Conservation (phyloP, 2,797 vertebrate species). For the Hyperoplus lanceolatus region DNA sequence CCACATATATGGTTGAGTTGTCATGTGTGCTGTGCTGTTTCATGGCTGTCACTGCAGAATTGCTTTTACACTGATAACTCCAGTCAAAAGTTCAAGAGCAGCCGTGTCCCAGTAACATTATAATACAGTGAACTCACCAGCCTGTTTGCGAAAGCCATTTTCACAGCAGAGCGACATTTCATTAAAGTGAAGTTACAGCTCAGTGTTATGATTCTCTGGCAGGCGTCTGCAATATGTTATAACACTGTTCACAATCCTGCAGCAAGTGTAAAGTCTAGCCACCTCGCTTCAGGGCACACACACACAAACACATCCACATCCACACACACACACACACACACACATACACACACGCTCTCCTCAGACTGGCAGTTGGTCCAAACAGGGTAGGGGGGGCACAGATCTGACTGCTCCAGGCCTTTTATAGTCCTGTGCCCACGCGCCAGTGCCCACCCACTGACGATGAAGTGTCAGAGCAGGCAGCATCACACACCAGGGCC, state of each 20-base stretch:
- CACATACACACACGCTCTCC: neutral
- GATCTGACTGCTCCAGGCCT: constrained; percentile 69
- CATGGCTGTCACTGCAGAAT: constrained; percentile 2
- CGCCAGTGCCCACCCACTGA: constrained; percentile 72
- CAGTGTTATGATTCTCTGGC: constrained; percentile 51
- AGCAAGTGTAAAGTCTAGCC: constrained; percentile 62
- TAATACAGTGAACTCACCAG: neutral
- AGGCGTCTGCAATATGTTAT: constrained; percentile 58
- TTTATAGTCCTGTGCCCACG: constrained; percentile 80
- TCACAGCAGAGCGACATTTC: constrained; percentile 52
- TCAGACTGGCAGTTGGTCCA: constrained; percentile 56
- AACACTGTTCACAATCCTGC: constrained; percentile 55
- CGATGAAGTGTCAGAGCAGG: constrained; percentile 71
- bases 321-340: constrained; percentile 1
- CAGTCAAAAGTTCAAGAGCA: constrained; percentile 4
- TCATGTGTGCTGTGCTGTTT: neutral
- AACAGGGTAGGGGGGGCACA: constrained; percentile 38
- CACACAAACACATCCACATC: constrained; percentile 35
- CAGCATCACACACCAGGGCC: constrained; percentile 60
- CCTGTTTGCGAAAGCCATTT: constrained; percentile 37
- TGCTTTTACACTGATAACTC: neutral
- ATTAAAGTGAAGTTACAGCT: constrained; percentile 49
- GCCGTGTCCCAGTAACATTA: constrained; percentile 2
- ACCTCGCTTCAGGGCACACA: constrained; percentile 34
- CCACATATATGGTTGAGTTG: neutral